Conservation (phyloP, 1,140 invertebrate genomes). For the Brachystomella parvula region DNA sequence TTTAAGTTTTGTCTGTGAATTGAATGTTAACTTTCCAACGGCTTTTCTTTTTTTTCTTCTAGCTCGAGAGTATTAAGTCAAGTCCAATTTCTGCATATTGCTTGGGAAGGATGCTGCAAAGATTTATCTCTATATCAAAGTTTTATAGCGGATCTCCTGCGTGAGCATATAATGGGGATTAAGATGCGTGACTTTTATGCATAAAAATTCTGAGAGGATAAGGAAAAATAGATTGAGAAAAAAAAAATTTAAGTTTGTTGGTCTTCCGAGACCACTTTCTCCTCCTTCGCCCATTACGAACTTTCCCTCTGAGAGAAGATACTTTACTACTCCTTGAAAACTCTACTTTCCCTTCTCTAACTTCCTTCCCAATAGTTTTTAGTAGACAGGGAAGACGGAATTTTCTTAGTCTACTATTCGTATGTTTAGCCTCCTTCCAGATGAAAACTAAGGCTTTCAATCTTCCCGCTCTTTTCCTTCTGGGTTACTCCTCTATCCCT, state of each 20-base stretch:
- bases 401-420: constrained; percentile 6
- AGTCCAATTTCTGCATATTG: no score
- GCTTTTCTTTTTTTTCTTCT: no score
- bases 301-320: not conserved
- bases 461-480: no score
- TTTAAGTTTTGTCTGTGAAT: no score
- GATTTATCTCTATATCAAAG: no score
- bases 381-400: not conserved
- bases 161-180: no score
- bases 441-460: not conserved
- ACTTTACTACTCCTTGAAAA: constrained; percentile 2
- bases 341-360: not conserved
- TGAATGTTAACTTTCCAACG: no score
- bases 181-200: no score
- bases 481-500: not conserved
- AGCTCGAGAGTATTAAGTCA: no score
- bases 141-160: no score
- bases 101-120: no score
- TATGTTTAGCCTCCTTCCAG: constrained; percentile 19
- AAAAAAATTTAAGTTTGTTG: constrained; percentile 36
- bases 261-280: constrained; percentile 35
- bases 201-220: not conserved
- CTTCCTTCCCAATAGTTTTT: not conserved
- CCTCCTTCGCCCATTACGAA: constrained; percentile 11
- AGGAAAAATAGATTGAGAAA: constrained; percentile 16